These are phyloP conservation scores for Coendou prehensilis DNA, from an alignment of 2,797 vertebrate genomes.

Conservation along the genomic window DNA sequence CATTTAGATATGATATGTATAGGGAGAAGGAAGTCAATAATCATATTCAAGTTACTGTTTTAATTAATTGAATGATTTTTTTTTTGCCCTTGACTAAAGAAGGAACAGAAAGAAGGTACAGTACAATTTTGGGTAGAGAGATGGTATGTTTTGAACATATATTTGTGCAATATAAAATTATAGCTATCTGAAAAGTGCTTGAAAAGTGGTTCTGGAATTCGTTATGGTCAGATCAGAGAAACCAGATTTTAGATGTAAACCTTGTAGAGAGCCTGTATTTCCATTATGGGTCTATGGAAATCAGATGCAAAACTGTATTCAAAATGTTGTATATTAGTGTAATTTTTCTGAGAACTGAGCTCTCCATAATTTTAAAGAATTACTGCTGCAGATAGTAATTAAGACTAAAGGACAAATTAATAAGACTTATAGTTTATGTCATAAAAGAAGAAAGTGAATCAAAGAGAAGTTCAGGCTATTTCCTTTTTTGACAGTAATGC, in stretches of 20 bases:
- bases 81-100: neutral
- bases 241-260: conserved; percentile 8
- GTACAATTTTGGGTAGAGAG: neutral
- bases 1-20: neutral
- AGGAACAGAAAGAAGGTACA: neutral
- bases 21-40: neutral
- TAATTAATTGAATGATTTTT: neutral
- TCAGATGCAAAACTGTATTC: neutral
- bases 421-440: conserved; percentile 42
- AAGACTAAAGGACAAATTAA: neutral
- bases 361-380: neutral
- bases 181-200: neutral
- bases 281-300: neutral
- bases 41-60: conserved; percentile 34
- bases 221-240: neutral
- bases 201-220: neutral
- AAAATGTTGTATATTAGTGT: neutral
- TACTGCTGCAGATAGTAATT: neutral
- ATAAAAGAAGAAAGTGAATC: conserved; percentile 37
- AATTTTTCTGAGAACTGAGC: neutral
- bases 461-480: neutral
- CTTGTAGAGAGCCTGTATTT: neutral
- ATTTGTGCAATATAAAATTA: neutral
- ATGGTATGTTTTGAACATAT: neutral
- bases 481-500: neutral